Conservation (phyloP, 2,797 vertebrate species). For the Setipinna tenuifilis region DNA sequence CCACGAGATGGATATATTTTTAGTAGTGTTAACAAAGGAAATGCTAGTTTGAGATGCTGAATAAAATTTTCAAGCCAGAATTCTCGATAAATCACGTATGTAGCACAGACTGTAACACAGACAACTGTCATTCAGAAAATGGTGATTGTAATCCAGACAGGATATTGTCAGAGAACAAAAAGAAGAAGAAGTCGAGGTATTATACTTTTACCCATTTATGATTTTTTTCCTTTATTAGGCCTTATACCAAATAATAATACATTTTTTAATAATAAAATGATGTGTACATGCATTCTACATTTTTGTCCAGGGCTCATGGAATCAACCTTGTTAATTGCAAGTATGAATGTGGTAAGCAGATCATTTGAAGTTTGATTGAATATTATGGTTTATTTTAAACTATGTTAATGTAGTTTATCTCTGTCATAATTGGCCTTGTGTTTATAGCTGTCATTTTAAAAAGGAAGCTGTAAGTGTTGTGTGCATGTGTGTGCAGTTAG, state of each 20-base stretch:
- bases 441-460: no score
- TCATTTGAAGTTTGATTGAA: background rate
- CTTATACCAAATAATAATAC: background rate
- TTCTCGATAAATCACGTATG: background rate
- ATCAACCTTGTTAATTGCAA: constrained; percentile 86
- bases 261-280: background rate
- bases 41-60: background rate
- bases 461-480: background rate
- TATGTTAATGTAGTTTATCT: background rate
- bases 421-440: background rate
- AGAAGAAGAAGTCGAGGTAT: constrained; percentile 13
- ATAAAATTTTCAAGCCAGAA: background rate
- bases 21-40: background rate
- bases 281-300: background rate
- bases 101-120: background rate
- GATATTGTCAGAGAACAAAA: background rate
- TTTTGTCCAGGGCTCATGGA: constrained; percentile 88
- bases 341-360: constrained; percentile 83
- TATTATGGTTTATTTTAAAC: background rate
- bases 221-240: background rate
- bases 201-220: background rate
- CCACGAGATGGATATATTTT: background rate
- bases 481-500: constrained; percentile 60
- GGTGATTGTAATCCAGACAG: background rate
- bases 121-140: background rate